phyloP scores from a whole-genome alignment of 1,140 invertebrate species.

The Magallana angulata region DNA sequence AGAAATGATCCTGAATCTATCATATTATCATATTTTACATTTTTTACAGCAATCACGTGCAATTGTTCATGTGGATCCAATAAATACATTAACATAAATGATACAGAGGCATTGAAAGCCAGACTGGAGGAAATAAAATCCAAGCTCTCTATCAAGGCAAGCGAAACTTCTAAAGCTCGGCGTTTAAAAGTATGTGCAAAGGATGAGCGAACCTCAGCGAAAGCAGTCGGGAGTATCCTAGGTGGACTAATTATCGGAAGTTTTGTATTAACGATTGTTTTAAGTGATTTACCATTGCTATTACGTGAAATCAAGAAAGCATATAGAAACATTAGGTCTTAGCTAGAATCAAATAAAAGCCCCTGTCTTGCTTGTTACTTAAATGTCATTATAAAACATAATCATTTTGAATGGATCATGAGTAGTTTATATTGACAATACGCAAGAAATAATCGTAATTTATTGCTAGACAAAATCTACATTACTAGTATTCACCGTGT shows the following conservation, averaged over 20 bases:
- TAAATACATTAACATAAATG: neutral
- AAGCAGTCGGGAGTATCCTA: neutral
- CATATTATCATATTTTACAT: too few species aligned
- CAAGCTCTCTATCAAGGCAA: neutral
- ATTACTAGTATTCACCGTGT: too few species aligned
- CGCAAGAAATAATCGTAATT: too few species aligned
- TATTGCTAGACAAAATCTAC: too few species aligned
- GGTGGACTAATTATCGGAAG: neutral
- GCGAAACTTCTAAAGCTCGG: neutral
- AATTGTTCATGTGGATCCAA: neutral
- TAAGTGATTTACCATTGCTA: neutral
- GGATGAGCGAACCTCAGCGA: neutral
- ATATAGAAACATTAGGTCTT: too few species aligned
- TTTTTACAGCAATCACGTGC: neutral
- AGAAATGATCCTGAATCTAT: too few species aligned
- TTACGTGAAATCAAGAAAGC: neutral
- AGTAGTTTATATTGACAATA: too few species aligned
- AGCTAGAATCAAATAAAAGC: too few species aligned
- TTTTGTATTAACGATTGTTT: neutral
- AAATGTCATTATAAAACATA: too few species aligned
- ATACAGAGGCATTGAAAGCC: neutral
- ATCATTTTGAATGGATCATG: too few species aligned
- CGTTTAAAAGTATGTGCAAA: neutral
- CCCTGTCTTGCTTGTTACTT: too few species aligned
- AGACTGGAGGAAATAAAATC: neutral